Base-by-base conservation (phyloP, 2,113 vertebrate genomes). In the Pao palembangensis region DNA sequence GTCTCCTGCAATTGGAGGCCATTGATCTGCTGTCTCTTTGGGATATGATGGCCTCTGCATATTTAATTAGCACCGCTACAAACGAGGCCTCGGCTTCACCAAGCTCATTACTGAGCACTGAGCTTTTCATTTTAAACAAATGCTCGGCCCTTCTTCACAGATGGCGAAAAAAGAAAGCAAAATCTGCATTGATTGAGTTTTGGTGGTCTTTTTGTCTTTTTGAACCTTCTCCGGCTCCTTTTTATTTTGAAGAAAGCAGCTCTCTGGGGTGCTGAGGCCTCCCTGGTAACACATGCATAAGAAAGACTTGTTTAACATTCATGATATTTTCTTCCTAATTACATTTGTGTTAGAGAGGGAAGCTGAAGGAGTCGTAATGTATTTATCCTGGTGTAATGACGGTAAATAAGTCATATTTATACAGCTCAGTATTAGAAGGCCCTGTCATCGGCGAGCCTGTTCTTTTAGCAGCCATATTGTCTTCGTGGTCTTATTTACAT, bases 21-120 rank as follows among this genome's bases (percentile, higher is more conserved):
- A 86, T 83, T 81, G 74, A 84, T 80, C 73, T 41, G n/a, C 57
- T 42, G 67, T 85, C 72, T 82, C 75, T 74, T 55, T 75, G 68
- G 83, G 73, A 86, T 76, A 71, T 81, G 80, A 73, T 44, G 61
- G 61, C 61, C 51, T 23, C 52, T 69, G 83, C 77, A 88, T 88
- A 81, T 86, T 88, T 86, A 80, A 84, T 87, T 81, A 81, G 65
- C 66, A 67, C 59, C 44, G 44, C 44, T 47, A 11, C 34, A 38
- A 38, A 38, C 8, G 34, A 38, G 34, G 34, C 34, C 34, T 38
- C 34, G 34, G 34, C 34, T 38, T 28, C 25, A 28, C 25, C 25
- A 28, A 28, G 25, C 25, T 38, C 34, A 48, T 48, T 48, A 8
- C 47, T 48, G 8, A 3, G 15, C 16, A 19, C 16, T 19, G 1